A percentile compares a stretch with the other conserved stretches of the same genome.
These are phyloP conservation scores for Pocillopora damicornis DNA, from an alignment of 64 coral and sea anemone genomes.

Conservation along the genomic window DNA sequence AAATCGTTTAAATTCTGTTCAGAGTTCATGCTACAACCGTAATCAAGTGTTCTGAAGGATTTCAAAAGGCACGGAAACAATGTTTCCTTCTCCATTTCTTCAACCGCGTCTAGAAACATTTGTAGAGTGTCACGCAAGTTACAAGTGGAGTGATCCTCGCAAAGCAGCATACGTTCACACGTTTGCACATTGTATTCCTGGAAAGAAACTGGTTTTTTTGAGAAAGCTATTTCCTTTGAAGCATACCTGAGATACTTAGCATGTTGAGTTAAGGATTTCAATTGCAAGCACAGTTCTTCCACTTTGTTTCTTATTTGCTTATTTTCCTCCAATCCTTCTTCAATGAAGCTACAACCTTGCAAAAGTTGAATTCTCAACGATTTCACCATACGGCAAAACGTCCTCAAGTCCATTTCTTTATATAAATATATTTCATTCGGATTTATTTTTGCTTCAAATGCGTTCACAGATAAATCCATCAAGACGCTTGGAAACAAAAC, in stretches of 20 bases:
- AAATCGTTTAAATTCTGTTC: slow-evolving; percentile 17
- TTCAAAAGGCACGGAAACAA: slow-evolving; percentile 22
- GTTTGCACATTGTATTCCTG: slow-evolving; percentile 11
- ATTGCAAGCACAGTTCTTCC: neutral
- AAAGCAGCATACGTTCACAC: neutral
- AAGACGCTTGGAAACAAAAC: slow-evolving; percentile 24
- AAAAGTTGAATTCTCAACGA: neutral
- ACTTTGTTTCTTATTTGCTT: neutral
- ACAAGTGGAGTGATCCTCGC: slow-evolving; percentile 1
- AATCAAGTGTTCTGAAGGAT: neutral
- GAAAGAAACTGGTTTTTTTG: slow-evolving; percentile 17
- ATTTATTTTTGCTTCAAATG: neutral
- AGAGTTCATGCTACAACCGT: neutral
- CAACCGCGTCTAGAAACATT: neutral
- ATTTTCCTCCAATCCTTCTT: neutral
- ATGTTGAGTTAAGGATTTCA: neutral
- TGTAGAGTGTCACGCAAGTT: slow-evolving; percentile 1
- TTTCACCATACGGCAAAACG: slow-evolving; percentile 4
- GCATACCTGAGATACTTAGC: slow-evolving; percentile 16
- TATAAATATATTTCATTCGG: neutral
- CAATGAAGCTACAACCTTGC: neutral
- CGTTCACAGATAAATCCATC: slow-evolving; percentile 19
- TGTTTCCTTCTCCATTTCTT: slow-evolving; percentile 4
- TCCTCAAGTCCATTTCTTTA: slow-evolving; percentile 20
- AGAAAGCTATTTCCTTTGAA: slow-evolving; percentile 16